Evolutionary conservation across 1,140 invertebrate genomes (phyloP).

Genomic region (Drusus annulatus): DNA sequence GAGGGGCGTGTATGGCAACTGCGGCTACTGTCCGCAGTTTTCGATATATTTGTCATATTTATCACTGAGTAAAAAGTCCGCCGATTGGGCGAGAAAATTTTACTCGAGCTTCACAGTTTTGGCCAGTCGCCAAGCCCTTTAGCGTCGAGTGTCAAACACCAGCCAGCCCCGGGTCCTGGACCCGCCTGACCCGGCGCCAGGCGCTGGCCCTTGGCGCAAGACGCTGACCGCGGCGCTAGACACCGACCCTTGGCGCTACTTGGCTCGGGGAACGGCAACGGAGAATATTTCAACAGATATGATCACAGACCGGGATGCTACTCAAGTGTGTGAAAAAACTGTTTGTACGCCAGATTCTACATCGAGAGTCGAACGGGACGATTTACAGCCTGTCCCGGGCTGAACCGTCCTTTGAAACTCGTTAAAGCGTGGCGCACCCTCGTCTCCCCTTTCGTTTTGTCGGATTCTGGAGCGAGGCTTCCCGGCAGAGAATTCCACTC

Average conservation of each 20-base stretch:
- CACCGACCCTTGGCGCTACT: neutral
- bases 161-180: no score
- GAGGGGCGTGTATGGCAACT: no score
- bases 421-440: constrained; percentile 54
- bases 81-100: constrained; percentile 9
- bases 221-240: neutral
- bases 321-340: constrained; percentile 22
- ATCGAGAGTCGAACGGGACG: constrained; percentile 42
- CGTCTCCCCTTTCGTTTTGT: constrained; percentile 53
- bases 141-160: no score
- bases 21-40: no score
- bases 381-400: constrained; percentile 51
- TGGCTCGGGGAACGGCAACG: neutral
- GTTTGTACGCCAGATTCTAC: constrained; percentile 11
- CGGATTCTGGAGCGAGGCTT: constrained; percentile 40
- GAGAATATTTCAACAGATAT: neutral
- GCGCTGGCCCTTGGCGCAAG: neutral
- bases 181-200: neutral
- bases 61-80: neutral
- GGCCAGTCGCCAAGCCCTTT: constrained; percentile 39
- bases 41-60: no score
- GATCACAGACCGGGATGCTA: constrained; percentile 22
- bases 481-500: constrained; percentile 54
- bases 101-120: constrained; percentile 34
- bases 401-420: constrained; percentile 54